Conservation (phyloP, 1,140 invertebrate species). For the Neodiprion virginianus region DNA sequence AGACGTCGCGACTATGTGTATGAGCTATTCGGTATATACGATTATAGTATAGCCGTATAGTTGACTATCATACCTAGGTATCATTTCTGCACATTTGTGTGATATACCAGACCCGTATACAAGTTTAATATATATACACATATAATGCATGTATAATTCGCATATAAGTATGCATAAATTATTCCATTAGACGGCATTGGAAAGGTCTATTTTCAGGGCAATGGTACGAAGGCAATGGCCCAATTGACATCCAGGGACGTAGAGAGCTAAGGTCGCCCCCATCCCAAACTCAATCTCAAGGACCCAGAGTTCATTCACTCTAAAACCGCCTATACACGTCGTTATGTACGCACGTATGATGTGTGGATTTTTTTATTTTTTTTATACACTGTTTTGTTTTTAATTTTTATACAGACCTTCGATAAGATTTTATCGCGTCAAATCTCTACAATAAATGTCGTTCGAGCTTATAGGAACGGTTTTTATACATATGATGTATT, state of each 20-base stretch:
- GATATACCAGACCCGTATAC: too few species aligned
- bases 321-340: not conserved
- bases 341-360: not conserved
- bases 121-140: too few species aligned
- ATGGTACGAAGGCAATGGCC: slow-evolving; percentile 13
- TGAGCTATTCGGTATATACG: too few species aligned
- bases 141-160: too few species aligned
- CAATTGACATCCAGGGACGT: slow-evolving; percentile 16
- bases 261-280: slow-evolving; percentile 1
- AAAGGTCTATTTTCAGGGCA: slow-evolving; percentile 5
- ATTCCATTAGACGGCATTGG: not conserved
- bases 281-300: not conserved
- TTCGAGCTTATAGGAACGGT: too few species aligned
- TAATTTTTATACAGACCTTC: not conserved
- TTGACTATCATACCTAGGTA: too few species aligned
- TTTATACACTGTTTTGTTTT: not conserved
- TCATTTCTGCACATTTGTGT: too few species aligned
- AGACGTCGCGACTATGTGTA: too few species aligned
- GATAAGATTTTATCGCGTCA: not conserved
- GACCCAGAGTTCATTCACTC: slow-evolving; percentile 12
- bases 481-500: too few species aligned
- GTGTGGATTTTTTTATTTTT: not conserved
- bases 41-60: too few species aligned
- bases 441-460: too few species aligned
- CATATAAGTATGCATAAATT: too few species aligned